Evolutionary conservation across 2,797 vertebrate genomes (phyloP), one percentile per base, ranked within the genome.

Genomic region (Trachops cirrhosus): DNA sequence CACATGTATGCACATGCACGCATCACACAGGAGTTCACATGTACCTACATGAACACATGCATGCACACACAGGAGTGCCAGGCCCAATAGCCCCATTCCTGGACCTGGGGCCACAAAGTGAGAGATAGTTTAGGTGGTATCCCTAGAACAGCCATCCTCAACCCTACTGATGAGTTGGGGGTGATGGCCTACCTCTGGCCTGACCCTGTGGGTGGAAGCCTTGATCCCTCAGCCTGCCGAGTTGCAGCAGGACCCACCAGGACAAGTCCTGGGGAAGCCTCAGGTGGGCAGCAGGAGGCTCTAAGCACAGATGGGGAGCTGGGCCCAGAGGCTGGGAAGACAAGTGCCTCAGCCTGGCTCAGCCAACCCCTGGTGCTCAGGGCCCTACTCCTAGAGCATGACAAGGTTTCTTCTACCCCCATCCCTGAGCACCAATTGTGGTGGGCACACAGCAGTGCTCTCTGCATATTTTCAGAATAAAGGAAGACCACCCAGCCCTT

Each of bases 151-250:
- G 75, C 75, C 19, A 7, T 18, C 21, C 9, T 62, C 15, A 9
- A 3, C 24, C 44, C 19, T 5, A 11, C 39, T 9, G 0, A 26
- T 4, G 24, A n/a, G 21, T 1, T 0, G 5, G 52, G 24, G 37
- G 62, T 29, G 6, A 9, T 19, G 15, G 10, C 54, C 37, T 32
- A 15, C 1, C 37, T 74, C 22, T 7, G 7, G 67, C 24, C 46
- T 54, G 77, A n/a, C 67, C 74, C 26, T 52, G 2, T 10, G 39
- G 24, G 19, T 19, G 5, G 46, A 79, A 18, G 29, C 52, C 52
- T 52, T 7, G 34, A 46, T 22, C 54, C 54, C 34, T 39, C 2
- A 41, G 93, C 34, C 48, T 39, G 19, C 34, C 7, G n/a, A 44
- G 37, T 46, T n/a, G 10, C 9, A 50, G 74, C 39, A 62, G 3